These are phyloP conservation scores for Malurus leucopterus DNA, from an alignment of 2,797 vertebrate species.

Conservation along the genomic window DNA sequence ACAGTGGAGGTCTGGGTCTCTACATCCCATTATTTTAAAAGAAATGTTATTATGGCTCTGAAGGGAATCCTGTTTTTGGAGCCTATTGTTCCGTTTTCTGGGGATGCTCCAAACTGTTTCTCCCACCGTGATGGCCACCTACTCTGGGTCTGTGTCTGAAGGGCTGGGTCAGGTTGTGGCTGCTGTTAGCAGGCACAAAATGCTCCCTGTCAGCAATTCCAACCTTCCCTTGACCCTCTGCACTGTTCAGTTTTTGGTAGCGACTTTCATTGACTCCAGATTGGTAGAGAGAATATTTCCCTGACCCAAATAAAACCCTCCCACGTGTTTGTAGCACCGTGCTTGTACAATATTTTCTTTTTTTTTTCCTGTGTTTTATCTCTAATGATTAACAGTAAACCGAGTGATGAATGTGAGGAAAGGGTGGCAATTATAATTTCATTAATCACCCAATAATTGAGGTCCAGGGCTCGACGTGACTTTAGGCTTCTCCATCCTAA, in stretches of 20 bases:
- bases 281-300: constrained; percentile 3
- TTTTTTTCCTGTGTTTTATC: constrained; percentile 23
- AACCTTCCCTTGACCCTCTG: constrained; percentile 25
- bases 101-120: background rate
- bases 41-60: fast-evolving
- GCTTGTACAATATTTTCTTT: constrained; percentile 43
- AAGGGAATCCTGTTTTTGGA: background rate
- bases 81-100: background rate
- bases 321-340: background rate
- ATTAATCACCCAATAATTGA: constrained; percentile 87
- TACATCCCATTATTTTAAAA: background rate
- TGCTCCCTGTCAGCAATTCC: constrained; percentile 32
- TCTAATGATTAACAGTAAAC: constrained; percentile 73
- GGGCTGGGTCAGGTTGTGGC: background rate
- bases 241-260: constrained; percentile 38
- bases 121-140: background rate
- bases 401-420: constrained; percentile 71
- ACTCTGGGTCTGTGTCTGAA: background rate
- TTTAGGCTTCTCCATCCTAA: constrained; percentile 76
- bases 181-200: constrained; percentile 24
- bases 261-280: constrained; percentile 35
- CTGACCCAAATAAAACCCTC: constrained; percentile 5
- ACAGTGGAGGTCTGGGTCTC: fast-evolving
- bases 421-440: constrained; percentile 75
- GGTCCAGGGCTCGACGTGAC: constrained; percentile 73